Percentiles rank a stretch among this genome's conserved stretches.
Conservation (phyloP, 2,888 invertebrate species). For the Mantis religiosa region DNA sequence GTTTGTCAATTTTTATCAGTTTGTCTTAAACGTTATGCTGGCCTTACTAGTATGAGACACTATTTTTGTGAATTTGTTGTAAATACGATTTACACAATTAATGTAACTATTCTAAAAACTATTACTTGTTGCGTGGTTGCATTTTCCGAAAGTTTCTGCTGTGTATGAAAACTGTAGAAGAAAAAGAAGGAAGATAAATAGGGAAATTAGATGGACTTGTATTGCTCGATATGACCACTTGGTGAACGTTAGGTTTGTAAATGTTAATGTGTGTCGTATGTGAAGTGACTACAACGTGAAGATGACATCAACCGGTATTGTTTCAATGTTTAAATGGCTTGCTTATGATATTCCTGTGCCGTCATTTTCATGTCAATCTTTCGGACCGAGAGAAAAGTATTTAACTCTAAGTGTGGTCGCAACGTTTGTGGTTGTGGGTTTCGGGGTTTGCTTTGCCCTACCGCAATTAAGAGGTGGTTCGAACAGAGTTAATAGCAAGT, state of each 20-base stretch:
- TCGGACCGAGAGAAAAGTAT: conserved; percentile 88
- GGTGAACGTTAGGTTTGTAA: conserved; percentile 11
- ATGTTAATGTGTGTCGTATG: conserved; percentile 11
- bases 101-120: background rate
- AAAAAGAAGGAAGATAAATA: background rate
- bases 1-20: no score
- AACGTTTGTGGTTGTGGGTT: conserved; percentile 87
- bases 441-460: conserved; percentile 88
- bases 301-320: conserved; percentile 60
- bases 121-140: background rate
- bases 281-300: conserved; percentile 26
- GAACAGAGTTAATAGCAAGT: conserved; percentile 75
- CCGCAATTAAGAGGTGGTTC: conserved; percentile 69
- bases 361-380: conserved; percentile 65
- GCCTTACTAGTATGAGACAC: background rate
- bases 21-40: no score
- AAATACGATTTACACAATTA: background rate
- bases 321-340: conserved; percentile 71
- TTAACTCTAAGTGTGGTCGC: conserved; percentile 84
- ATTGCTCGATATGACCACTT: background rate
- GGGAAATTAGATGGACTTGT: background rate
- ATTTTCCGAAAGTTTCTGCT: background rate
- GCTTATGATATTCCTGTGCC: conserved; percentile 72
- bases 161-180: background rate
- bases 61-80: no score